phyloP scores from a whole-genome alignment of 2,797 vertebrate species.

The Agapornis canus region DNA sequence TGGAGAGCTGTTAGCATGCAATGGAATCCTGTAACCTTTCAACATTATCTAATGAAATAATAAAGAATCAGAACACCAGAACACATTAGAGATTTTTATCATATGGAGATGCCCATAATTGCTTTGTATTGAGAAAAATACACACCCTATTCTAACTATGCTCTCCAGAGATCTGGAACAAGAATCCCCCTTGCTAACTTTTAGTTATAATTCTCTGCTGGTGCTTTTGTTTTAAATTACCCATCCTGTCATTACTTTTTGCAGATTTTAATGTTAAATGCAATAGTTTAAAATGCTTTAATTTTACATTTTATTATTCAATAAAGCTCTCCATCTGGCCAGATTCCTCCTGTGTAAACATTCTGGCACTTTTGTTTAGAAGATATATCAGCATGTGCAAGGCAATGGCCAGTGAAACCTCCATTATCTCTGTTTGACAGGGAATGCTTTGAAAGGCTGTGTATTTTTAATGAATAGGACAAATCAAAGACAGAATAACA shows the following conservation, averaged over 20 bases:
- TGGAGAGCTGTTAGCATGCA: background rate
- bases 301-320: background rate
- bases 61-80: background rate
- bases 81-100: background rate
- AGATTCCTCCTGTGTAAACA: conserved; percentile 27
- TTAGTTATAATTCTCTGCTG: background rate
- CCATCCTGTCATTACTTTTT: background rate
- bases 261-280: background rate
- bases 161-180: background rate
- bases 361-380: conserved; percentile 12
- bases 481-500: conserved; percentile 17
- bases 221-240: background rate
- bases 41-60: background rate
- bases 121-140: background rate
- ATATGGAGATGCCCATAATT: background rate
- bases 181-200: background rate
- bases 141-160: background rate
- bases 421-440: conserved; percentile 18
- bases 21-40: background rate
- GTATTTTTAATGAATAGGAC: conserved; percentile 2
- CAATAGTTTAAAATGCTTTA: conserved; percentile 7
- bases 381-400: background rate
- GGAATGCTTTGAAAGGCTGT: conserved; percentile 18
- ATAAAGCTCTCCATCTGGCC: background rate
- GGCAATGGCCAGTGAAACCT: conserved; percentile 1